Percentiles rank a stretch among this genome's conserved stretches.
Evolutionary conservation across 2,888 invertebrate species (phyloP).

Genomic region (Phyto melanocephala): DNA sequence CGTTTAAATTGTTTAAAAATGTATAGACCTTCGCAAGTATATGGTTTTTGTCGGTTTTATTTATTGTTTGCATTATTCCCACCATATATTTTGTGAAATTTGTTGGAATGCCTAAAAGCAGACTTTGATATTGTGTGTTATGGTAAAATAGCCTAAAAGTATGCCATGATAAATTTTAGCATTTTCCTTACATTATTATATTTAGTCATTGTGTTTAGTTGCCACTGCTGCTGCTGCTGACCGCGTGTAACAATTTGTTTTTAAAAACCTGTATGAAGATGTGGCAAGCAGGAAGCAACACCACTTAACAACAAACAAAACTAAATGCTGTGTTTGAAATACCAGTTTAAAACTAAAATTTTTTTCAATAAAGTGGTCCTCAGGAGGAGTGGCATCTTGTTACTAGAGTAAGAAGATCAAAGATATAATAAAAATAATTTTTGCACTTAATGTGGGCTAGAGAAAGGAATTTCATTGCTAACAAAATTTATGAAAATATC

Average conservation of each 20-base stretch:
- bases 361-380: too few species aligned
- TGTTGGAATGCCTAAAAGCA: conserved; percentile 39
- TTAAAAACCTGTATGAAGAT: neutral
- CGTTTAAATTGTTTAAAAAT: neutral
- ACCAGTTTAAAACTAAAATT: neutral
- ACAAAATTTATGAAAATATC: too few species aligned
- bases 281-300: neutral
- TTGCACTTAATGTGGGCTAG: neutral
- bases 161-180: conserved; percentile 18
- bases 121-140: conserved; percentile 11
- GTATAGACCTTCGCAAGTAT: neutral
- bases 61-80: neutral
- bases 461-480: neutral
- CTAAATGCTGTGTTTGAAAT: conserved; percentile 23
- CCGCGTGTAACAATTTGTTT: neutral
- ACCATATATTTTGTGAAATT: conserved; percentile 30
- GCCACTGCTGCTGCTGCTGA: too few species aligned
- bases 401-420: too few species aligned
- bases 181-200: neutral
- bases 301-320: neutral
- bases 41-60: neutral
- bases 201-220: too few species aligned
- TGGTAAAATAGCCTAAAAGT: conserved; percentile 18
- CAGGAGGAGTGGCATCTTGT: too few species aligned
- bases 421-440: neutral